phyloP scores from a whole-genome alignment of 2,113 vertebrate genomes.

The Syngnathoides biaculeatus region DNA sequence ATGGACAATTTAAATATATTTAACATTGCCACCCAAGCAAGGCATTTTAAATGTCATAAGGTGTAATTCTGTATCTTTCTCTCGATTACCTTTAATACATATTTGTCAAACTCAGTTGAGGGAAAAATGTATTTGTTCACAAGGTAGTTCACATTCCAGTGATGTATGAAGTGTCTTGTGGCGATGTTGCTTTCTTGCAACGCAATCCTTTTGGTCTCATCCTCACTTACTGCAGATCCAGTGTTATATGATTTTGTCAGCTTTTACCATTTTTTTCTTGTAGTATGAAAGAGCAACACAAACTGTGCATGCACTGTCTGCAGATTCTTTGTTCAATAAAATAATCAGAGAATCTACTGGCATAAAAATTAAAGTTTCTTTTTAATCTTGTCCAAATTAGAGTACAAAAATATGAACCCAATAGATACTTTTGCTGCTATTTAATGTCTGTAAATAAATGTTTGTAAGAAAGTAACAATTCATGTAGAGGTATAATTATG shows the following conservation, averaged over 20 bases:
- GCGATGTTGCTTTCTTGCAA: slow-evolving; percentile 18
- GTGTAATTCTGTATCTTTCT: slow-evolving; percentile 8
- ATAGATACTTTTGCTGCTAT: too few species aligned
- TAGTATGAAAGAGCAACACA: not conserved
- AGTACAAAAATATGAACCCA: too few species aligned
- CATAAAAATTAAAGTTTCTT: too few species aligned
- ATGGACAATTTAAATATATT: slow-evolving; percentile 55
- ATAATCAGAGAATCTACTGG: too few species aligned
- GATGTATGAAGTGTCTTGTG: slow-evolving; percentile 31
- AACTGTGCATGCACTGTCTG: too few species aligned
- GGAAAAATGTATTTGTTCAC: slow-evolving; percentile 37
- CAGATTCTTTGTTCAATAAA: too few species aligned
- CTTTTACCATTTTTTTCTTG: not conserved
- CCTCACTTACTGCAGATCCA: not conserved
- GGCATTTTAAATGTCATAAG: slow-evolving; percentile 41
- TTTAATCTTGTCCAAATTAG: too few species aligned
- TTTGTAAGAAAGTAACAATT: too few species aligned
- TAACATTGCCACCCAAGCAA: slow-evolving; percentile 41
- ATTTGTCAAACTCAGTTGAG: slow-evolving; percentile 42
- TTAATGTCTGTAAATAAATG: too few species aligned
- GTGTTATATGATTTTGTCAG: not conserved
- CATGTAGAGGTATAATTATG: too few species aligned
- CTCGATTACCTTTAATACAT: slow-evolving; percentile 37
- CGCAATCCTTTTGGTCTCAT: slow-evolving; percentile 22
- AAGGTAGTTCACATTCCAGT: slow-evolving; percentile 39